Conservation (phyloP, 2,888 invertebrate species). For the Caenorhabditis macrosperma region DNA sequence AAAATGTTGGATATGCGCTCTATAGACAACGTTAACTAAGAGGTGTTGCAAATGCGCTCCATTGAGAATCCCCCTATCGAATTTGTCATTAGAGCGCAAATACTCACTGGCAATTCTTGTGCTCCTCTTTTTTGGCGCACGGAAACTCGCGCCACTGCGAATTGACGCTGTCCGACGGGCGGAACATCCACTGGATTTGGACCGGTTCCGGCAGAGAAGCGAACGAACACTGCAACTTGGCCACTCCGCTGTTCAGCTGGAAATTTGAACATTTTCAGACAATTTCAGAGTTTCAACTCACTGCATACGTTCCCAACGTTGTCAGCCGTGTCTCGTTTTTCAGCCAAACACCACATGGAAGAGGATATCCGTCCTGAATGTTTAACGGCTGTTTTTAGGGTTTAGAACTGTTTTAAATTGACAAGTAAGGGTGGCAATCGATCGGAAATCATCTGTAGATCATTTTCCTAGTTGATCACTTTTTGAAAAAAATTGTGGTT, state of each 20-base stretch:
- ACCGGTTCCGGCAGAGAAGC: slow-evolving; percentile 51
- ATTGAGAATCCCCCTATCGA: too few species aligned
- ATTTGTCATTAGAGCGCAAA: too few species aligned
- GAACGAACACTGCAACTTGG: slow-evolving; percentile 48
- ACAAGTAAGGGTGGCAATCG: too few species aligned
- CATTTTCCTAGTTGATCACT: too few species aligned
- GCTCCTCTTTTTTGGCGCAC: slow-evolving; percentile 53
- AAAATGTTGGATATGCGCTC: neutral
- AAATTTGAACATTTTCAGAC: neutral
- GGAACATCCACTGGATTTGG: slow-evolving; percentile 57
- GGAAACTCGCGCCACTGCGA: slow-evolving; percentile 53
- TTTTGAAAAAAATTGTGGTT: too few species aligned
- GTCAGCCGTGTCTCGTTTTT: slow-evolving; percentile 39
- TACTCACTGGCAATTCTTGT: slow-evolving; percentile 51
- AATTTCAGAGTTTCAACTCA: slow-evolving; percentile 1
- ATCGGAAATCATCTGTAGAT: too few species aligned
- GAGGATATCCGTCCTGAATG: slow-evolving; percentile 50
- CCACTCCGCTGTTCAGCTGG: slow-evolving; percentile 36
- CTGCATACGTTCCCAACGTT: slow-evolving; percentile 42
- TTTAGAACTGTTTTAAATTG: too few species aligned
- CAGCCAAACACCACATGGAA: slow-evolving; percentile 56
- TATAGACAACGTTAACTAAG: neutral
- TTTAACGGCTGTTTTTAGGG: neutral
- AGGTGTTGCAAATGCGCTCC: too few species aligned
- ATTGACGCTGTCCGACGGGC: slow-evolving; percentile 22